A percentile compares a stretch with the other conserved stretches of the same genome.
Evolutionary conservation across 2,797 vertebrate genomes (phyloP).

Genomic region (Peromyscus nudipes): DNA sequence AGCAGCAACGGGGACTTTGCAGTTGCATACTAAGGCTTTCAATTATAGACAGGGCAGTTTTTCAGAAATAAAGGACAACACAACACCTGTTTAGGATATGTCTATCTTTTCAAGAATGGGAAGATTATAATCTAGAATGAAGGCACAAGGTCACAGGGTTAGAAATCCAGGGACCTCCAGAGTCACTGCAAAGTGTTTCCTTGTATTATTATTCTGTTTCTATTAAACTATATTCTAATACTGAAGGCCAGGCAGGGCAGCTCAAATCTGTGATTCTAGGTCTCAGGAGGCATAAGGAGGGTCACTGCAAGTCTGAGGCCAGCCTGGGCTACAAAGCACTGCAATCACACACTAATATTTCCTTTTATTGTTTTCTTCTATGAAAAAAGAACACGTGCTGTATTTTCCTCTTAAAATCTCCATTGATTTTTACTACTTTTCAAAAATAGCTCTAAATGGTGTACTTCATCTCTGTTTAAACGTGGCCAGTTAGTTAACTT

Average conservation of each 20-base stretch:
- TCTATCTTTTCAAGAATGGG: neutral
- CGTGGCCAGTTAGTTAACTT: neutral
- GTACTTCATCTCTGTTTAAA: conserved; percentile 51
- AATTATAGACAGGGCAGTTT: neutral
- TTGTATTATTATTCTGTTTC: conserved; percentile 35
- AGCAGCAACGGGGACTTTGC: neutral
- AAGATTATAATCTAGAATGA: neutral
- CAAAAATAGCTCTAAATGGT: conserved; percentile 50
- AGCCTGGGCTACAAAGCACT: conserved; percentile 1
- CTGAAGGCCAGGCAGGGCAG: neutral
- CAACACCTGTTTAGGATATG: neutral
- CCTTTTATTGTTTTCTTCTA: conserved; percentile 43
- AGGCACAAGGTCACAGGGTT: conserved; percentile 11
- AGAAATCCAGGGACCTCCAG: neutral
- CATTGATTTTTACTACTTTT: conserved; percentile 49
- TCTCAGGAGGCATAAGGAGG: neutral
- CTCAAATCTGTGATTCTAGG: neutral
- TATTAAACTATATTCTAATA: conserved; percentile 14
- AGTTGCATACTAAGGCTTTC: conserved; percentile 14
- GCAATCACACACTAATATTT: conserved; percentile 1
- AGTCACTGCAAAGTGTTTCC: neutral
- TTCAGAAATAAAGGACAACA: conserved; percentile 18
- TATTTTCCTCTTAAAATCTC: conserved; percentile 26
- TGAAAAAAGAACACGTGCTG: neutral
- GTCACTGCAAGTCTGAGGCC: neutral